A percentile compares a stretch with the other conserved stretches of the same genome.
Conservation (phyloP, 2,797 vertebrate species). For the Acrocephalus scirpaceus region DNA sequence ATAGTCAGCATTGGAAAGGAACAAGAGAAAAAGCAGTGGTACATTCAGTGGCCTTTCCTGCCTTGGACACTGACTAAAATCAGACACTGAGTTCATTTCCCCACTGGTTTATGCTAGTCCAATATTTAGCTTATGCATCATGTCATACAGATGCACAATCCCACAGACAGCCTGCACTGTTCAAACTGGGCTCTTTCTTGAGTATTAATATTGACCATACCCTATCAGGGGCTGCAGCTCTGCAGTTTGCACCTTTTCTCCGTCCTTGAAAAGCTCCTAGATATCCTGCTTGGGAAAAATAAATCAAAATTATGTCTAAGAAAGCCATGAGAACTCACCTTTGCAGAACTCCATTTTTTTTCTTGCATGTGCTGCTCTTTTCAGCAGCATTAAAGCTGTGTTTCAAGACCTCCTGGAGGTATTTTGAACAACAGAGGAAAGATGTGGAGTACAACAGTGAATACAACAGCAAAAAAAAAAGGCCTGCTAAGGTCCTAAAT, state of each 20-base stretch:
- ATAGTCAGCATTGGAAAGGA: slow-evolving; percentile 25
- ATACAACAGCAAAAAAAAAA: neutral
- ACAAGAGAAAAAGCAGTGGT: neutral
- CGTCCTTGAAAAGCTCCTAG: neutral
- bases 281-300: neutral
- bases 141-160: neutral
- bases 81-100: slow-evolving; percentile 4
- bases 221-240: neutral
- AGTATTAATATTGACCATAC: neutral
- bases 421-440: neutral
- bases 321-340: neutral
- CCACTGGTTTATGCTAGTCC: neutral
- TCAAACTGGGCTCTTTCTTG: neutral
- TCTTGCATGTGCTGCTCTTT: neutral
- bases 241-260: neutral
- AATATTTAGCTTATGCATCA: neutral
- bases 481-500: neutral
- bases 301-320: neutral
- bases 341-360: neutral
- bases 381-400: neutral
- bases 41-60: neutral
- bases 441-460: neutral
- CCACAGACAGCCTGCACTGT: neutral
- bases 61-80: neutral
- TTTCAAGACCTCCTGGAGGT: neutral